Conservation (phyloP, 2,888 invertebrate genomes). For the Eucriotettix oculatus region DNA sequence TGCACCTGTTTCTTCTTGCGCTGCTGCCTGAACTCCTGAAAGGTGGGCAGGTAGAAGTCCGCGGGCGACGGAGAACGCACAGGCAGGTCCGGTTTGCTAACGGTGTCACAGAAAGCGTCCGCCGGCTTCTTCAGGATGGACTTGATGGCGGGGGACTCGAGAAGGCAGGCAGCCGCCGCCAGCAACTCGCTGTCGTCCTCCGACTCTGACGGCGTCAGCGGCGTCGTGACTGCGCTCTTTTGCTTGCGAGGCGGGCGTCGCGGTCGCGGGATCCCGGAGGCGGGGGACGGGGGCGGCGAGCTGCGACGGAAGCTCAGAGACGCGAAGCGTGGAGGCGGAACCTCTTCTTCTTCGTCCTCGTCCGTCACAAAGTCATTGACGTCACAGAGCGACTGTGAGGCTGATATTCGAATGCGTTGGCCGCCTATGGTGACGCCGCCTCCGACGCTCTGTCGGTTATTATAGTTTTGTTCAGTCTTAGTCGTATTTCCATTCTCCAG, state of each 20-base stretch:
- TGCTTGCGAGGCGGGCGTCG: neutral
- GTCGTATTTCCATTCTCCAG: constrained; percentile 15
- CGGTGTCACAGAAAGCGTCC: neutral
- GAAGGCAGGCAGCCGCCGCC: constrained; percentile 20
- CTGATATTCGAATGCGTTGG: constrained; percentile 44
- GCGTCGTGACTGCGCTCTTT: constrained; percentile 10
- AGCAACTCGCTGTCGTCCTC: constrained; percentile 12
- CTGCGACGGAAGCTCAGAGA: neutral
- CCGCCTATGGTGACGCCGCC: constrained; percentile 41
- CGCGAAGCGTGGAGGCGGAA: neutral
- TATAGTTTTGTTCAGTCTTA: neutral
- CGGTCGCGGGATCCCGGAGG: neutral
- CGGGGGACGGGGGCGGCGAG: neutral
- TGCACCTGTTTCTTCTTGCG: constrained; percentile 23
- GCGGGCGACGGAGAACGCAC: constrained; percentile 9
- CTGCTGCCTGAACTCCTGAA: constrained; percentile 21
- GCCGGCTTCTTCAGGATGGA: constrained; percentile 37
- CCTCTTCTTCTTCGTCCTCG: neutral
- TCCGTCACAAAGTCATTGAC: constrained; percentile 10
- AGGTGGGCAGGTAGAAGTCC: constrained; percentile 44
- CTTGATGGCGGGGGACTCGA: constrained; percentile 23
- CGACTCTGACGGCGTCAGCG: neutral
- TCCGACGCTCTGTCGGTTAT: constrained; percentile 1
- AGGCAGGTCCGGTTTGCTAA: neutral
- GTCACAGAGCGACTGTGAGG: neutral